Evolutionary conservation across 2,888 invertebrate genomes (phyloP).

Genomic region (Hecatera dysodea): DNA sequence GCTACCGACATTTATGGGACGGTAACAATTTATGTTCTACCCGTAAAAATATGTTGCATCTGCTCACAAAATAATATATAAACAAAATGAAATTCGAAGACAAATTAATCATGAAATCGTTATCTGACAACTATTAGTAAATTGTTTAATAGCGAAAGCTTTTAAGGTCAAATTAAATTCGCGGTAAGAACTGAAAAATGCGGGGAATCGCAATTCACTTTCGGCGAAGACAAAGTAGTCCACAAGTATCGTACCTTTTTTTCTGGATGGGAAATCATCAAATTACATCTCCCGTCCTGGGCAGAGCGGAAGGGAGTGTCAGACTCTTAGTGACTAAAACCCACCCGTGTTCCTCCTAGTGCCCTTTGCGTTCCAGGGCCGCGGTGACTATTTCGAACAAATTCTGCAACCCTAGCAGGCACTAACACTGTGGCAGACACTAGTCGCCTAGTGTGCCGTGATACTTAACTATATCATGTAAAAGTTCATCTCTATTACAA

Average conservation of each 20-base stretch:
- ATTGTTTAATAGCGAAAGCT: slow-evolving; percentile 10
- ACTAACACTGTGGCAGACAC: neutral
- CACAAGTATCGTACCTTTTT: neutral
- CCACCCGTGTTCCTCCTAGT: no score
- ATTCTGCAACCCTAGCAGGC: no score
- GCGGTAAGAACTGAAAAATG: slow-evolving; percentile 15
- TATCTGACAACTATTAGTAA: slow-evolving; percentile 4
- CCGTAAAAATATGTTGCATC: slow-evolving; percentile 20
- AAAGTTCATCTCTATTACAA: neutral
- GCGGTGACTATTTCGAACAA: no score
- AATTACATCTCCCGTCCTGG: no score
- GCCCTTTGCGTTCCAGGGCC: no score
- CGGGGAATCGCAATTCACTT: slow-evolving; percentile 32
- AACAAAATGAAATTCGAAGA: neutral
- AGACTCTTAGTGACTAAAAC: no score
- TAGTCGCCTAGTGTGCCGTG: neutral
- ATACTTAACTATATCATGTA: neutral
- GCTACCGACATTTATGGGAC: slow-evolving; percentile 57
- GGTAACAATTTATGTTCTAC: slow-evolving; percentile 46
- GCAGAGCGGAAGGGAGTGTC: no score
- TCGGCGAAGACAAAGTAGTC: neutral
- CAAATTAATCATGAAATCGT: slow-evolving; percentile 9
- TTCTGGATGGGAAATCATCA: no score
- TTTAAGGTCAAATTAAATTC: slow-evolving; percentile 27
- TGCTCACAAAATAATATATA: slow-evolving; percentile 18